Conservation (phyloP, 2,113 vertebrate species). For the Electrona antarctica region DNA sequence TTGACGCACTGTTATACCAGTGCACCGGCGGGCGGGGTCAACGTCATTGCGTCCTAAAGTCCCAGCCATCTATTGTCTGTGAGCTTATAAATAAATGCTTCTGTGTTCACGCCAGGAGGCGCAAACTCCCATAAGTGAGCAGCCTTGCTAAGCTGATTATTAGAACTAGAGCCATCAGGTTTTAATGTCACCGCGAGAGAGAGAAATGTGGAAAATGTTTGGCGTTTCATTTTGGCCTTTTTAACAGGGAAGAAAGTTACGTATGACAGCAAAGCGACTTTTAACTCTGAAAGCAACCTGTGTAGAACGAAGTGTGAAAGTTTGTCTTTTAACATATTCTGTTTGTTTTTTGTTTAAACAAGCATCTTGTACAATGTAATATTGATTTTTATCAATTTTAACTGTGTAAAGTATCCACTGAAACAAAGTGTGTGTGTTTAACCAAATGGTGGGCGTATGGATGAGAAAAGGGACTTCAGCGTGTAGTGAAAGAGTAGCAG, state of each 20-base stretch:
- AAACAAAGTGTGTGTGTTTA: slow-evolving; percentile 67
- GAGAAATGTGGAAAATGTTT: not conserved
- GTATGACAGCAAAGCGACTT: slow-evolving; percentile 19
- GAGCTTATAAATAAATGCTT: too few relatives aligned
- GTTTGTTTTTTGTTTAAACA: slow-evolving; percentile 51
- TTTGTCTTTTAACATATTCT: slow-evolving; percentile 24
- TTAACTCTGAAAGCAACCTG: slow-evolving; percentile 7
- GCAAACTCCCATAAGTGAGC: too few relatives aligned
- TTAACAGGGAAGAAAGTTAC: not conserved
- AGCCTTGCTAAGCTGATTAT: too few relatives aligned
- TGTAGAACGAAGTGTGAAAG: slow-evolving; percentile 17
- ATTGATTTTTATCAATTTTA: slow-evolving; percentile 61
- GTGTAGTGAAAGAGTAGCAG: slow-evolving; percentile 61
- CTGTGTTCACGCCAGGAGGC: too few relatives aligned
- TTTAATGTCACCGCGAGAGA: not conserved
- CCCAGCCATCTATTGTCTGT: too few relatives aligned
- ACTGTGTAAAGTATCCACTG: slow-evolving; percentile 66
- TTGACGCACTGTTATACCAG: too few relatives aligned
- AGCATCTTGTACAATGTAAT: slow-evolving; percentile 59
- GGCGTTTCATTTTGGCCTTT: not conserved
- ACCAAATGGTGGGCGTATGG: slow-evolving; percentile 74
- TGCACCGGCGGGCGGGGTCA: too few relatives aligned
- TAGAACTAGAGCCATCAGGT: slow-evolving; percentile 1
- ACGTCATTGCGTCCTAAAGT: too few relatives aligned
- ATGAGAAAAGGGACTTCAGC: slow-evolving; percentile 76